These are phyloP conservation scores for Nemoura dubitans DNA, from an alignment of 2,888 invertebrate species.

Conservation along the genomic window DNA sequence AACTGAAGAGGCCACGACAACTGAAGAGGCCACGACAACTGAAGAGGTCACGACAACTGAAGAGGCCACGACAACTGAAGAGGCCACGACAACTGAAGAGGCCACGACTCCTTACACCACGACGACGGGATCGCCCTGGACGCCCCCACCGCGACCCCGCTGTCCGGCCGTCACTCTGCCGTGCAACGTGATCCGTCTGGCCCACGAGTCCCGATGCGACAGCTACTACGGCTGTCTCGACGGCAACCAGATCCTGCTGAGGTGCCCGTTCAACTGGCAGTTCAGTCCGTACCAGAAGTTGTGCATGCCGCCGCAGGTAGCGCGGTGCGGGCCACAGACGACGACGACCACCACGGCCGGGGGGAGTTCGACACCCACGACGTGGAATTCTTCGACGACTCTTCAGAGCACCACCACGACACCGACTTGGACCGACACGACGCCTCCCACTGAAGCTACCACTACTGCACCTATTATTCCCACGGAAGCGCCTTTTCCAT, in stretches of 20 bases:
- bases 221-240: slow-evolving; percentile 7
- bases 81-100: background rate
- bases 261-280: background rate
- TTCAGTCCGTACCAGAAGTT: background rate
- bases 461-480: background rate
- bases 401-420: background rate
- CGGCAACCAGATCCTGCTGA: background rate
- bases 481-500: background rate
- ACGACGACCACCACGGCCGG: background rate
- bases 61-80: background rate
- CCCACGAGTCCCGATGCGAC: background rate
- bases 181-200: slow-evolving; percentile 13
- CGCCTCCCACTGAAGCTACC: background rate
- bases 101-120: background rate
- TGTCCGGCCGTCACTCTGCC: background rate
- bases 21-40: background rate
- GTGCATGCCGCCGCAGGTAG: background rate
- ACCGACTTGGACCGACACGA: background rate
- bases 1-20: background rate
- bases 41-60: background rate
- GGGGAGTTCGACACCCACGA: background rate
- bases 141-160: background rate
- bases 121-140: background rate
- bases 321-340: background rate
- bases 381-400: background rate